These are phyloP conservation scores for Enteromius fasciolatus DNA, from an alignment of 2,797 vertebrate species.

Conservation along the genomic window DNA sequence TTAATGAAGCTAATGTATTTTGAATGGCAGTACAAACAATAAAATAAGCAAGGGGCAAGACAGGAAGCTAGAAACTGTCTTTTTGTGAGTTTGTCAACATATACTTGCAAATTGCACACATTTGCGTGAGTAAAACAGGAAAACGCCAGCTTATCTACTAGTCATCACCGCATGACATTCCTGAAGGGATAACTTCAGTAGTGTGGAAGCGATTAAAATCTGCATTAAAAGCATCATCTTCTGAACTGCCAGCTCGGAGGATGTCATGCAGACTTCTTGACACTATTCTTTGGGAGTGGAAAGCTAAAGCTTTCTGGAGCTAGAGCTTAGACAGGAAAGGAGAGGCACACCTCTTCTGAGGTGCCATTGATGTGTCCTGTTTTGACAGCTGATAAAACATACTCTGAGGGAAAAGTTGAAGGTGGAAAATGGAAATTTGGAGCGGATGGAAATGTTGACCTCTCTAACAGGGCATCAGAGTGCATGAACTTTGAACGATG, in stretches of 20 bases:
- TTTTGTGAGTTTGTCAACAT: slow-evolving; percentile 22
- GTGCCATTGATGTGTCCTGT: slow-evolving; percentile 48
- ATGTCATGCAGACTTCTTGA: slow-evolving; percentile 38
- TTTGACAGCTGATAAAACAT: slow-evolving; percentile 51
- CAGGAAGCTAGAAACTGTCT: not conserved
- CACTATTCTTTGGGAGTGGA: slow-evolving; percentile 31
- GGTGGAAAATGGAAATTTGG: slow-evolving; percentile 25
- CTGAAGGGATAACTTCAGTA: slow-evolving; percentile 29
- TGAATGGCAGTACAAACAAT: slow-evolving; percentile 39
- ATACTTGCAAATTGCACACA: not conserved
- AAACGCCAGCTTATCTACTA: slow-evolving; percentile 19
- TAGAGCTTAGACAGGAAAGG: slow-evolving; percentile 38
- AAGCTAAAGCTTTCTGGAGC: slow-evolving; percentile 33
- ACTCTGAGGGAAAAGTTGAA: slow-evolving; percentile 1
- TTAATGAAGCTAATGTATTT: slow-evolving; percentile 54
- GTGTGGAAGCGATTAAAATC: slow-evolving; percentile 50
- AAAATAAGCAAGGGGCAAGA: slow-evolving; percentile 29
- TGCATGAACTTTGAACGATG: slow-evolving; percentile 10
- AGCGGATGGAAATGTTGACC: slow-evolving; percentile 32
- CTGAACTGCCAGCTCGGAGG: slow-evolving; percentile 30
- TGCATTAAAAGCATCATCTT: slow-evolving; percentile 30
- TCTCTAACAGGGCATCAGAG: slow-evolving; percentile 24
- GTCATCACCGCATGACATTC: not conserved
- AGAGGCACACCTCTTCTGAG: slow-evolving; percentile 17
- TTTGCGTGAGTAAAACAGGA: slow-evolving; percentile 19